Base-by-base conservation (phyloP, 2,797 vertebrate genomes). In the Otus scops region DNA sequence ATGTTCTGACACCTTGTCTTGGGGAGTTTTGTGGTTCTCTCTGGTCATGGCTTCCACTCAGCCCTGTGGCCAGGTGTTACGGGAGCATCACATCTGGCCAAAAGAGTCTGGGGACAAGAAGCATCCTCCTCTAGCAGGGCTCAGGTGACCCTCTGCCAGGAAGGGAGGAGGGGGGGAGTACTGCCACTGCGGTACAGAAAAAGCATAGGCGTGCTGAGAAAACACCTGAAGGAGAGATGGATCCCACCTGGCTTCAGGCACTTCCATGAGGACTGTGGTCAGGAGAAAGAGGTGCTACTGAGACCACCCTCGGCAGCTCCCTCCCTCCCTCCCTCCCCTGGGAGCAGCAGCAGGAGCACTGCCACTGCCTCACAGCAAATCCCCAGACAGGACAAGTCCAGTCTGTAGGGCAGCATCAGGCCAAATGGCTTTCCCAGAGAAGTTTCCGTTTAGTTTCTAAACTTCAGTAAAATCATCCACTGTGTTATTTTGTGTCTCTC, bases 351-450 rank as follows among this genome's bases (percentile, higher is more conserved):
- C 4, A 4, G 63, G 23, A 70, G 19, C 5, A 6, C 4, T 10
- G 36, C 10, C 5, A 1, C 36, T 18, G 38, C 32, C 26, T 14
- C 19, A 4, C 34, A 38, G 23, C 23, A 45, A 41, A 7, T 19
- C 16, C 39, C 21, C 5, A 7, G 16, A 13, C 4, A 8, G 48
- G 16, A 11, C 12, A 36, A 28, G 13, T n/a, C 36, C 24, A 60
- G 20, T 14, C 11, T 0, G 0, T 15, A 20, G 23, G 8, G 24
- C 6, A 1, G 10, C 6, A 18, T 43, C 41, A 43, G 45, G 11
- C 8, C 59, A 56, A 36, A 26, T 20, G 18, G 14, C n/a, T 68
- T 71, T 54, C 51, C 34, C 27, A 53, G 13, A 38, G 19, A 27
- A 57, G 7, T 28, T 50, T 65, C n/a, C 3, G 0, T 24, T 54